phyloP scores from a whole-genome alignment of 1,140 invertebrate species.

The Polyergus mexicanus region DNA sequence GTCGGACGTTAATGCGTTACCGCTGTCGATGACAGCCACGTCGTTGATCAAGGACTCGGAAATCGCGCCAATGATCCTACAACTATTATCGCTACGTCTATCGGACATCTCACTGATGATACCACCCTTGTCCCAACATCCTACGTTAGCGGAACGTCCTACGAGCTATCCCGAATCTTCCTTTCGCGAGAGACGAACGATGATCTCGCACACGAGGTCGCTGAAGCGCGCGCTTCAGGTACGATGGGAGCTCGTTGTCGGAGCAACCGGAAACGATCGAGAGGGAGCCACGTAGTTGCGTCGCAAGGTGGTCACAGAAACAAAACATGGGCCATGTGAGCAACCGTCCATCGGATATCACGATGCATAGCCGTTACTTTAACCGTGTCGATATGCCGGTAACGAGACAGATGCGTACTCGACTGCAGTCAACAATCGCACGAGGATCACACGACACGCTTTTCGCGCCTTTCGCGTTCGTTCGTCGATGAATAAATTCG shows the following conservation, averaged over 20 bases:
- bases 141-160: not conserved
- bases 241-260: slow-evolving; percentile 31
- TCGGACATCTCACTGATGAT: slow-evolving; percentile 9
- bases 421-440: not conserved
- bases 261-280: slow-evolving; percentile 23
- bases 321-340: slow-evolving; percentile 75
- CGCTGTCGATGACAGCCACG: slow-evolving; percentile 27
- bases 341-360: slow-evolving; percentile 17
- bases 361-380: not conserved
- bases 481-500: not conserved
- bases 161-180: not conserved
- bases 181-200: not conserved
- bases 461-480: slow-evolving; percentile 11
- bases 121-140: not conserved
- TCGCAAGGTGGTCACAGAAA: slow-evolving; percentile 49
- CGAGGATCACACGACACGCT: not conserved
- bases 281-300: slow-evolving; percentile 68
- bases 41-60: slow-evolving; percentile 3
- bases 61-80: slow-evolving; percentile 38
- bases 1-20: slow-evolving; percentile 37
- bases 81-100: not conserved
- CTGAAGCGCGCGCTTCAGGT: slow-evolving; percentile 38
- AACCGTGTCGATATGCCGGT: not conserved
- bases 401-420: not conserved
- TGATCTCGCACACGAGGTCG: slow-evolving; percentile 14